phyloP scores from a whole-genome alignment of 2,797 vertebrate species.

The Sternarchorhynchus goeldii region DNA sequence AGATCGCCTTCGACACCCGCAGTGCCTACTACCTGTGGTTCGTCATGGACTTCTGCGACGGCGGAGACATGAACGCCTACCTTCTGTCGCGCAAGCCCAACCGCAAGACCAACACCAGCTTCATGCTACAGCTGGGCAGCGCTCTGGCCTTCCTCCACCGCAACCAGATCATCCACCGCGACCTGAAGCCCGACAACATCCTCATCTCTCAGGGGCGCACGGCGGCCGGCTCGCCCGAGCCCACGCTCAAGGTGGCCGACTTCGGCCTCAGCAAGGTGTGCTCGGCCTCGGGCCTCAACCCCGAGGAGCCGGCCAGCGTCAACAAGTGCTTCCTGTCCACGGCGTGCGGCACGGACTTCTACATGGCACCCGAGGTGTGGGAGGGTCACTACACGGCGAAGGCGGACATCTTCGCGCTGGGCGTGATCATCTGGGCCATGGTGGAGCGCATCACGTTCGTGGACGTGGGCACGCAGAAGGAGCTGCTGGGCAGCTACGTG shows the following conservation, averaged over 20 bases:
- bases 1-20: conserved; percentile 91
- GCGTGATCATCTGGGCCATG: conserved; percentile 98
- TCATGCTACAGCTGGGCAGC: conserved; percentile 97
- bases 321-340: conserved; percentile 97
- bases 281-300: conserved; percentile 86
- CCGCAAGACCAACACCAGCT: conserved; percentile 95
- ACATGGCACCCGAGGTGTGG: conserved; percentile 98
- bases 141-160: conserved; percentile 96
- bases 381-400: conserved; percentile 98
- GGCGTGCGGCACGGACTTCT: conserved; percentile 94
- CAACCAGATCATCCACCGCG: conserved; percentile 95
- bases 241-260: conserved; percentile 95
- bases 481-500: conserved; percentile 92
- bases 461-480: conserved; percentile 92
- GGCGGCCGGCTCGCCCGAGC: conserved; percentile 80
- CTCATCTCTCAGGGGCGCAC: conserved; percentile 86
- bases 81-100: conserved; percentile 91
- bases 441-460: conserved; percentile 94
- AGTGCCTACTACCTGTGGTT: conserved; percentile 98
- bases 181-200: conserved; percentile 98
- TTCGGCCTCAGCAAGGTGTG: conserved; percentile 97
- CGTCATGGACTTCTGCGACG: conserved; percentile 98
- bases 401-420: conserved; percentile 95
- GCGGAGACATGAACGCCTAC: conserved; percentile 97
- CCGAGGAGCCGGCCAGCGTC: conserved; percentile 89